Percentiles rank a stretch among this genome's conserved stretches.
These are phyloP conservation scores for Melitaea cinxia DNA, from an alignment of 1,140 invertebrate genomes.

Conservation along the genomic window DNA sequence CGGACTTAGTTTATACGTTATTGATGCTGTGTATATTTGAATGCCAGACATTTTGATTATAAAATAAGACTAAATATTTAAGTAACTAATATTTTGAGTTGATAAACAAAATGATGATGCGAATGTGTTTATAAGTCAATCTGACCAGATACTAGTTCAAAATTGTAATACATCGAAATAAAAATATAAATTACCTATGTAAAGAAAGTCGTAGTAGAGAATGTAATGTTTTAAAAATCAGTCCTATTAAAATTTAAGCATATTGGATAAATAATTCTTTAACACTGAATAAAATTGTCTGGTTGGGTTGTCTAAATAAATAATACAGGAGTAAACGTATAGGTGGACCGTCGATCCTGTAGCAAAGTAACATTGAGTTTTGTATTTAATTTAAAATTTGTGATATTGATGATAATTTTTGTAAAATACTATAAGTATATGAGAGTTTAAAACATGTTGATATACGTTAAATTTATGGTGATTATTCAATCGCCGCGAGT, in stretches of 20 bases:
- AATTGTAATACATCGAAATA: neutral
- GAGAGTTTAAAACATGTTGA: slow-evolving; percentile 76
- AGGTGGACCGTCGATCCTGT: neutral
- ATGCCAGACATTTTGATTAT: slow-evolving; percentile 12
- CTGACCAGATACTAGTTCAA: neutral
- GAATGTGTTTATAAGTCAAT: neutral
- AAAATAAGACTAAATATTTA: slow-evolving; percentile 9
- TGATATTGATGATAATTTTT: slow-evolving; percentile 77
- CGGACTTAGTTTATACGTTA: slow-evolving; percentile 5
- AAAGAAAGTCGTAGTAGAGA: neutral
- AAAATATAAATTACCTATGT: neutral
- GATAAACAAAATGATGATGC: neutral
- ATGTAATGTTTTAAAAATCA: too few species aligned
- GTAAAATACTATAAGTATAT: slow-evolving; percentile 52
- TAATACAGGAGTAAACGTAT: neutral
- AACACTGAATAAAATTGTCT: neutral
- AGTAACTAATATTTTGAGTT: neutral
- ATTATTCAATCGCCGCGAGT: slow-evolving; percentile 53
- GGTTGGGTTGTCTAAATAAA: neutral
- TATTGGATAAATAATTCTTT: neutral
- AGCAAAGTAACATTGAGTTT: slow-evolving; percentile 36
- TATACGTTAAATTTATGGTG: slow-evolving; percentile 66
- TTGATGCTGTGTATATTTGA: slow-evolving; percentile 34
- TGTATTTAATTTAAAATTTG: slow-evolving; percentile 74
- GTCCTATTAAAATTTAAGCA: too few species aligned